phyloP scores from a whole-genome alignment of 2,797 vertebrate genomes.

The Schizopygopsis malacanthus region DNA sequence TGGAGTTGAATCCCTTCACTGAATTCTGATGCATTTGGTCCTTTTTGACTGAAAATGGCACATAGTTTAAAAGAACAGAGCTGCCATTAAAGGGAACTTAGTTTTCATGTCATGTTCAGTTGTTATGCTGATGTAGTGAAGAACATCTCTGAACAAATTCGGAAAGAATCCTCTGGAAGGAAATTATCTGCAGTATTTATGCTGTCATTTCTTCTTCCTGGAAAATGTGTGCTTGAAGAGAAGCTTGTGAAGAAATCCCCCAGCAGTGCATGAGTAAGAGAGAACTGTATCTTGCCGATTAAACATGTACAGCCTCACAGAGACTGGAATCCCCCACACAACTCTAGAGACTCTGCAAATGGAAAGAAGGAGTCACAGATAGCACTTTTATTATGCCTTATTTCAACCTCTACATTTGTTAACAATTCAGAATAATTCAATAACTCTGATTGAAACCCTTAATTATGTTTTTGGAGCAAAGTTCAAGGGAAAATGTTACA shows the following conservation, averaged over 20 bases:
- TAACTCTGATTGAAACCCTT: conserved; percentile 22
- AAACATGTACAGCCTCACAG: conserved; percentile 29
- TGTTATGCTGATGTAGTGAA: neutral
- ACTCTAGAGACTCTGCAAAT: conserved; percentile 2
- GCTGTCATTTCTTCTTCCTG: conserved; percentile 27
- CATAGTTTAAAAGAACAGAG: neutral
- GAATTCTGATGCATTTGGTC: neutral
- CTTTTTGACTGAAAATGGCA: neutral
- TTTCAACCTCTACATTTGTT: conserved; percentile 23
- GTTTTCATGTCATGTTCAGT: neutral
- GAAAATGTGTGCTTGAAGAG: conserved; percentile 29
- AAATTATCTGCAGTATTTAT: conserved; percentile 29
- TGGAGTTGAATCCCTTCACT: neutral
- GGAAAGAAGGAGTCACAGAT: conserved; percentile 2
- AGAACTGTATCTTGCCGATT: conserved; percentile 16
- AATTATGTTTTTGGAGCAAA: conserved; percentile 1
- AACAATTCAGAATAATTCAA: conserved; percentile 6
- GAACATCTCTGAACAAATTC: conserved; percentile 18
- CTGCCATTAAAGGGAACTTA: neutral
- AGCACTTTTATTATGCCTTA: neutral
- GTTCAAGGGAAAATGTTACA: neutral
- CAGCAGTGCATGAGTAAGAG: conserved; percentile 29
- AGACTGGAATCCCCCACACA: conserved; percentile 31
- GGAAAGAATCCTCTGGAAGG: conserved; percentile 7
- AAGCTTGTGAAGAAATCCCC: conserved; percentile 32